Percentiles rank a stretch among this genome's conserved stretches.
Evolutionary conservation across 2,113 vertebrate genomes (phyloP).

Genomic region (Oncorhynchus gorbuscha): DNA sequence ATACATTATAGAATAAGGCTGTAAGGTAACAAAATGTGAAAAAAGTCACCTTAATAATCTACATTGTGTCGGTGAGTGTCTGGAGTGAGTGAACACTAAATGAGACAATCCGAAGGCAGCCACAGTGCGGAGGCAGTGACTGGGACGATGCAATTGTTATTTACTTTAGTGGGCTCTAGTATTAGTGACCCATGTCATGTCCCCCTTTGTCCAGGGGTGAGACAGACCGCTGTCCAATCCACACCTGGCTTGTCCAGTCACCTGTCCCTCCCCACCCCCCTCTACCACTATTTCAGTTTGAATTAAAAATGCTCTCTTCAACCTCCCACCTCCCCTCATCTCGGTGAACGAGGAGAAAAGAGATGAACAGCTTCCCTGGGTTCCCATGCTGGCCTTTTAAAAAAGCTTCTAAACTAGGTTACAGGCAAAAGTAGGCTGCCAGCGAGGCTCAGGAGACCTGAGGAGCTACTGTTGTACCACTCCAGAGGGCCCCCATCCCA

Average conservation of each 20-base stretch:
- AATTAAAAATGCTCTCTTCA: constrained; percentile 8
- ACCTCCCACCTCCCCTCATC: constrained; percentile 43
- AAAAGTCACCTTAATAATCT: no score
- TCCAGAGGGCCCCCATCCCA: constrained; percentile 65
- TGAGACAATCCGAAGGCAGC: no score
- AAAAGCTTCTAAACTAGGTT: constrained; percentile 78
- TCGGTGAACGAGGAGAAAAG: constrained; percentile 47
- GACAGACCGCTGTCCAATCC: background rate
- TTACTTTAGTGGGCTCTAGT: no score
- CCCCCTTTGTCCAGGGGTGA: no score
- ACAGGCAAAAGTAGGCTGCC: constrained; percentile 75
- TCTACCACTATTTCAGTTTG: background rate
- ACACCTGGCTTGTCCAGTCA: background rate
- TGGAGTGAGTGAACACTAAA: no score
- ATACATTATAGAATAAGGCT: no score
- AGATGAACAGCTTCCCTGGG: constrained; percentile 72
- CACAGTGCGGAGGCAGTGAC: no score
- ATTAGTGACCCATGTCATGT: no score
- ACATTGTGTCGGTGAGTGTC: no score
- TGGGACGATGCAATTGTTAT: no score
- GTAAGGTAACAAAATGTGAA: no score
- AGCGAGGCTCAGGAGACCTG: constrained; percentile 64
- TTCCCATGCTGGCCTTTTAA: constrained; percentile 60
- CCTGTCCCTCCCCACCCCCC: background rate
- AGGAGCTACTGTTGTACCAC: constrained; percentile 63